phyloP scores from a whole-genome alignment of 2,797 vertebrate genomes.

The Enteromius paludinosus region DNA sequence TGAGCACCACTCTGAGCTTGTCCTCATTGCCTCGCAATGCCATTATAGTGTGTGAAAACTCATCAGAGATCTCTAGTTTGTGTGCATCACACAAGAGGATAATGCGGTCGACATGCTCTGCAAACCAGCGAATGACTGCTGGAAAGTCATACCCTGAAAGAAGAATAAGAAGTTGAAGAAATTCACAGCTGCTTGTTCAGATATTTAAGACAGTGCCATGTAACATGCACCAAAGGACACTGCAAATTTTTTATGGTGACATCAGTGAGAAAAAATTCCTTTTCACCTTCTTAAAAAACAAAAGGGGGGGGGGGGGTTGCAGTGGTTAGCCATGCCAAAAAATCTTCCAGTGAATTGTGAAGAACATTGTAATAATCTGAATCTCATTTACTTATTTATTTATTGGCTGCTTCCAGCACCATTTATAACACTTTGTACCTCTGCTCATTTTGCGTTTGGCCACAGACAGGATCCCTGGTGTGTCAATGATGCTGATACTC shows the following conservation, averaged over 20 bases:
- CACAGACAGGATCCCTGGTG: constrained; percentile 84
- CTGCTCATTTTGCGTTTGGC: constrained; percentile 84
- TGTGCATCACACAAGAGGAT: constrained; percentile 91
- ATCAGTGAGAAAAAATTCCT: constrained; percentile 22
- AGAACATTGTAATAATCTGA: background rate
- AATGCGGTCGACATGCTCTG: constrained; percentile 90
- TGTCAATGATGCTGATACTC: constrained; percentile 89
- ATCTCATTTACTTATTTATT: background rate
- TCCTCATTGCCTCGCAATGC: constrained; percentile 90
- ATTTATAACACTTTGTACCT: constrained; percentile 70
- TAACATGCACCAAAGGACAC: background rate
- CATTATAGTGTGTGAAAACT: constrained; percentile 88
- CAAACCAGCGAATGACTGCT: constrained; percentile 74
- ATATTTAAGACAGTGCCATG: background rate
- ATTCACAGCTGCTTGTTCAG: background rate
- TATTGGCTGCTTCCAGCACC: background rate
- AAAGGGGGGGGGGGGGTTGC: background rate
- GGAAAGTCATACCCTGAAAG: constrained; percentile 57
- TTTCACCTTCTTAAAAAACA: background rate
- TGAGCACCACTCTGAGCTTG: constrained; percentile 91
- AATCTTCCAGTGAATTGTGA: background rate
- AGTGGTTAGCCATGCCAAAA: background rate
- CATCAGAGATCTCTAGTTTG: constrained; percentile 92
- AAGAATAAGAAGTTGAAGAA: background rate
- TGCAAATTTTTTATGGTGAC: background rate